Conservation (phyloP, 2,888 invertebrate genomes). For the Calameuta filiformis region DNA sequence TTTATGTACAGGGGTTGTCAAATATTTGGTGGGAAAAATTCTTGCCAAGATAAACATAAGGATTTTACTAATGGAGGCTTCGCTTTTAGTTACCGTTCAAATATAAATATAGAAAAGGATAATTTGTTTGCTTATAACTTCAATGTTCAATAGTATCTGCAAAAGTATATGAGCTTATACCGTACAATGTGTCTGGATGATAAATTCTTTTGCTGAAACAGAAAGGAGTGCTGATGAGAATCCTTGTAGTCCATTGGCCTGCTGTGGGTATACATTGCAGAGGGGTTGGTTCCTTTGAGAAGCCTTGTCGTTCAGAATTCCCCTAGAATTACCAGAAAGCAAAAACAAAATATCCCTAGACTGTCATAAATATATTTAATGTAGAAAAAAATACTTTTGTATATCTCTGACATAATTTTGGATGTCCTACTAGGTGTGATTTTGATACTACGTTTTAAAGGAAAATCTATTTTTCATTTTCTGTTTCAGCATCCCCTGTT, state of each 20-base stretch:
- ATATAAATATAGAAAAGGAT: neutral
- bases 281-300: too few species aligned
- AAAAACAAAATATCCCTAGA: too few species aligned
- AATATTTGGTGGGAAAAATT: neutral
- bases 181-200: neutral
- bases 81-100: neutral
- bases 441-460: too few species aligned
- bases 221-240: neutral
- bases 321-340: too few species aligned
- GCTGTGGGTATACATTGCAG: neutral
- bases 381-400: neutral
- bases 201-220: neutral
- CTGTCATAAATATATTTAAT: neutral
- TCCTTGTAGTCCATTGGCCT: neutral
- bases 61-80: neutral
- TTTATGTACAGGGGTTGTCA: neutral
- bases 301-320: neutral
- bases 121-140: neutral
- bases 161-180: neutral
- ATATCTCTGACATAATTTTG: too few species aligned
- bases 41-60: neutral
- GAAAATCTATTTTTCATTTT: neutral
- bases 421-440: too few species aligned
- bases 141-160: neutral
- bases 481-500: neutral